A percentile compares a stretch with the other conserved stretches of the same genome.
These are phyloP conservation scores for Andrena haemorrhoa DNA, from an alignment of 2,888 invertebrate genomes.

Conservation along the genomic window DNA sequence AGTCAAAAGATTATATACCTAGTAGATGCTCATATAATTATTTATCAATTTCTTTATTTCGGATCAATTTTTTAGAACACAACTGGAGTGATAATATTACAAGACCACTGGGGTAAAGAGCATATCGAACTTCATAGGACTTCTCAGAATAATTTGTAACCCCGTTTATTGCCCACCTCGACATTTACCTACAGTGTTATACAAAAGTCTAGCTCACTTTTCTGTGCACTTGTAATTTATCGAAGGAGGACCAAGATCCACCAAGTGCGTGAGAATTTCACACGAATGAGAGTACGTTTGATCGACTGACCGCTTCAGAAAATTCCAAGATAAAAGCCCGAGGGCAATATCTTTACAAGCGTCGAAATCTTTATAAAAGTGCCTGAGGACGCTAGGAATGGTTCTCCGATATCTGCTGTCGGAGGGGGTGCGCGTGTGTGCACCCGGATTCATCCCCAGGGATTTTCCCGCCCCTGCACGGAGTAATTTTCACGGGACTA, in stretches of 20 bases:
- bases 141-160: no score
- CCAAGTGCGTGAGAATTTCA: background rate
- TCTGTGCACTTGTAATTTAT: no score
- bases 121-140: no score
- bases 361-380: slow-evolving; percentile 50
- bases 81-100: no score
- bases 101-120: no score
- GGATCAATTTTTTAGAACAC: no score
- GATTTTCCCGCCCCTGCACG: slow-evolving; percentile 28
- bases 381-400: slow-evolving; percentile 36
- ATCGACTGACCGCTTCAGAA: slow-evolving; percentile 7
- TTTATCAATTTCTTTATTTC: no score
- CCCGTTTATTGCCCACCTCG: no score
- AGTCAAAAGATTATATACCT: background rate
- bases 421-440: slow-evolving; percentile 16
- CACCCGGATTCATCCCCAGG: slow-evolving; percentile 46
- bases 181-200: no score
- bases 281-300: background rate
- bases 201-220: no score
- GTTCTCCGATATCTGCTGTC: slow-evolving; percentile 50
- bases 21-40: no score
- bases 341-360: slow-evolving; percentile 45
- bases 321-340: background rate
- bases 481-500: slow-evolving; percentile 59
- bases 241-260: no score